Base-by-base conservation (phyloP, 2,888 invertebrate species). In the Caenorhabditis drosophilae region DNA sequence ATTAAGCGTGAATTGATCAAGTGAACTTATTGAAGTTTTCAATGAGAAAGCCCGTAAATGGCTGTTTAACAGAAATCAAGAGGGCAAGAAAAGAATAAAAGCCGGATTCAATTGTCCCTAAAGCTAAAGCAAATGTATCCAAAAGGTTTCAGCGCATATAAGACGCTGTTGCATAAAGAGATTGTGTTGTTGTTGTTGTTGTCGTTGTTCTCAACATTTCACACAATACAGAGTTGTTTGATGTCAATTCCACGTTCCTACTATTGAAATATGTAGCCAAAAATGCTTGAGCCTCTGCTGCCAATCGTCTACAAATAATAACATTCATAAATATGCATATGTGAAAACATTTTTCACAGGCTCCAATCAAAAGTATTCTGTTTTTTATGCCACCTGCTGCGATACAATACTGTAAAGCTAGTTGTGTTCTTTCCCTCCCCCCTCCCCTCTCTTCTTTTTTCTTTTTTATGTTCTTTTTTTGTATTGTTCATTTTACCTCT, bases 371-470 rank as follows among this genome's bases (percentile, higher is more conserved):
- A n/a, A n/a, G n/a, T n/a, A n/a, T n/a, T n/a, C n/a, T n/a, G 34
- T 58, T 36, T 34, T 18, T 42, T 27, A 20, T 56, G 48, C 53
- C 62, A 53, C 63, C 63, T 63, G 63, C 63, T 63, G 63, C 57
- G 63, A 48, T 53, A 62, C 56, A 57, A 45, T 56, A 62, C 52
- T 31, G 31, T 31, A 31, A 27, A 51, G 36, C n/a, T n/a, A n/a
- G n/a, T n/a, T n/a, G n/a, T n/a, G n/a, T n/a, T n/a, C n/a, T 48
- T 52, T 52, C 52, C 48, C 48, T 56, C 20, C 38, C 26, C 26
- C 25, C 60, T n/a, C 36, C n/a, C 36, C 36, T 41, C 20, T 46
- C 46, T 46, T 48, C 53, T 55, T 61, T 47, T 55, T 55, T 55
- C 46, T 62, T 57, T 62, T 56, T 49, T 55, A 26, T 31, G 12